Evolutionary conservation across 2,888 invertebrate species (phyloP), one percentile per base, ranked within the genome.

Genomic region (Pyrocoelia pectoralis): DNA sequence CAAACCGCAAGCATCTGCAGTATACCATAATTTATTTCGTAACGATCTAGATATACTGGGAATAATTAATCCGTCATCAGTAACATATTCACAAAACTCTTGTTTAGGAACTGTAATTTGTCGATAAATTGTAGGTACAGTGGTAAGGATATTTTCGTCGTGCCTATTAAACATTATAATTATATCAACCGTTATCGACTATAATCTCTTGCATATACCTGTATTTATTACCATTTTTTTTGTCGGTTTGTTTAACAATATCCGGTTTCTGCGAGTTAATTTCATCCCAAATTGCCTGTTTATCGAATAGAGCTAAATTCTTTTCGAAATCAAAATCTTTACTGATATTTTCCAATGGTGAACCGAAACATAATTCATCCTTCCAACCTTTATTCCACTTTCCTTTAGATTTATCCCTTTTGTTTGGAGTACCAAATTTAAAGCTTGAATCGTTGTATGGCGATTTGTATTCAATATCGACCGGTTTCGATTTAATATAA

Each of bases 281-380:
- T 79, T 91, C 88, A 74, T 92, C 88, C 87, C 90, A 92, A 51
- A 92, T 85, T 17, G 91, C 91, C 81, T 88, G 83, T 82, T 96
- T 96, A 82, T 96, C 91, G 82, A 97, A 97, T 50, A 97, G 83
- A 15, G 95, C 95, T 57, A 96, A 84, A 83, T 96, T 97, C 68
- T 94, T 94, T 79, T 97, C 96, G 85, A 97, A 96, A 84, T 97
- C 96, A 84, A 97, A 97, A 74, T 97, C 96, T 77, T 90, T 86
- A 70, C 83, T 84, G 54, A 88, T 79, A 54, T 88, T 86, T 69
- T 90, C 90, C 8, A 88, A 83, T 41, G 90, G 88, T 3, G 86
- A 86, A 19, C 91, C 93, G 82, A 94, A 93, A 77, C 92, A 92
- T 58, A 90, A 89, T 77, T 92, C 91, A 80, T 91, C 89, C 71